phyloP scores from a whole-genome alignment of 2,113 vertebrate genomes.

The Albula goreensis region DNA sequence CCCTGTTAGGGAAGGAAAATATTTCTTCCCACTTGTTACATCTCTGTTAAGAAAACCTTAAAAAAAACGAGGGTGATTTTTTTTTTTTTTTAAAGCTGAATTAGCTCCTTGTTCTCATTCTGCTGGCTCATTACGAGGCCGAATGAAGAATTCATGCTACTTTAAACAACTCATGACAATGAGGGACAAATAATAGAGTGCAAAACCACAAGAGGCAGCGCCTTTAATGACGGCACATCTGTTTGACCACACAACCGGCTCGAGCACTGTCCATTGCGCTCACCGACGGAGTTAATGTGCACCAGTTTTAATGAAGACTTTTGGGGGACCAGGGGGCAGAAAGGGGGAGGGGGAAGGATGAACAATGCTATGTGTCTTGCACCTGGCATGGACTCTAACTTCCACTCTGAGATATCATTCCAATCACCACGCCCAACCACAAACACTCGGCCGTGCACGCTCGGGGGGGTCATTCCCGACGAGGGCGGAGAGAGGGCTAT shows the following conservation, averaged over 20 bases:
- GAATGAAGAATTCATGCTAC: background rate
- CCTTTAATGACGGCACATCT: slow-evolving; percentile 37
- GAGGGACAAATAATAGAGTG: slow-evolving; percentile 20
- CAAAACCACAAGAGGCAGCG: slow-evolving; percentile 24
- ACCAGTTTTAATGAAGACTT: slow-evolving; percentile 2
- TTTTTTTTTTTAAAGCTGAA: slow-evolving; percentile 10
- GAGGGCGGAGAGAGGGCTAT: no score
- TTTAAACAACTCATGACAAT: slow-evolving; percentile 11
- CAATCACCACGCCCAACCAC: background rate
- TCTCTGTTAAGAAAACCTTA: background rate
- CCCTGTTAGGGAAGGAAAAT: background rate
- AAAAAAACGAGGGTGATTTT: background rate
- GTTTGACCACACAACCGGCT: slow-evolving; percentile 26
- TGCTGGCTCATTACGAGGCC: slow-evolving; percentile 1
- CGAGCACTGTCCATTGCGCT: background rate
- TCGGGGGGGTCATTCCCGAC: background rate
- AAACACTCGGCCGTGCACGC: background rate
- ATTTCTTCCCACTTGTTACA: background rate
- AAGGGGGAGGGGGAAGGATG: background rate
- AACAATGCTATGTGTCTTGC: slow-evolving; percentile 28
- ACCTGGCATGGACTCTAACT: slow-evolving; percentile 33
- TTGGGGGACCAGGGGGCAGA: background rate
- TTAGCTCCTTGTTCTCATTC: background rate
- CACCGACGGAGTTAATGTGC: slow-evolving; percentile 22
- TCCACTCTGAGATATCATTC: slow-evolving; percentile 18